Evolutionary conservation across 1,140 invertebrate genomes (phyloP), one percentile per base, ranked within the genome.

Genomic region (Drosophila asahinai): DNA sequence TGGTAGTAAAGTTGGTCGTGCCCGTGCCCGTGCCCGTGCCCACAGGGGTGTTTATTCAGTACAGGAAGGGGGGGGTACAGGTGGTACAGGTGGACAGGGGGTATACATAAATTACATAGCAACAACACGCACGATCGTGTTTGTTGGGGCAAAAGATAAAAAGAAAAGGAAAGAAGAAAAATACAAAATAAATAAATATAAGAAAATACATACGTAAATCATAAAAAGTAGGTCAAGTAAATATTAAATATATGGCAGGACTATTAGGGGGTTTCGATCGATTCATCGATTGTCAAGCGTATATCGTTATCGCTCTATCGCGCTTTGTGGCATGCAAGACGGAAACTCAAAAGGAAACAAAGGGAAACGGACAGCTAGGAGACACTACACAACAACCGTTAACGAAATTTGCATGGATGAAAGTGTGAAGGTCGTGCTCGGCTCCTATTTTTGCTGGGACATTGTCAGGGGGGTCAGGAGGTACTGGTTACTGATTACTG

Each of bases 151-250:
- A 57, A 78, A 58, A 71, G 49, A 65, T 47, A 79, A 58, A 76
- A 67, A 70, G 63, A 65, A 62, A 72, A 58, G 65, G 43, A 82
- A 48, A 84, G 71, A 77, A 61, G 71, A 72, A 59, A 81, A 62
- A 78, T 70, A 78, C 36, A 86, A 86, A 84, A 57, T 71, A 60
- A 71, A 63, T 79, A 80, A 42, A 45, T 68, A 36, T 47, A 47
- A 43, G 17, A 63, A 40, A 25, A 54, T 48, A 22, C 36, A 66
- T 49, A 48, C 15, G 38, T 25, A 64, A 58, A 38, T 60, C 45
- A 68, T 30, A 63, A 55, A 63, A 55, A 42, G 42, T 63, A 80
- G 52, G 48, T 51, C 49, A 57, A 75, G 17, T 51, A 22, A 65
- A 36, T 36, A 48, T 60, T 54, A n/a, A 43, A 42, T 51, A 57